Percentiles rank a stretch among this genome's conserved stretches.
Evolutionary conservation across 2,888 invertebrate species (phyloP).

Genomic region (Antheraea assamensis): DNA sequence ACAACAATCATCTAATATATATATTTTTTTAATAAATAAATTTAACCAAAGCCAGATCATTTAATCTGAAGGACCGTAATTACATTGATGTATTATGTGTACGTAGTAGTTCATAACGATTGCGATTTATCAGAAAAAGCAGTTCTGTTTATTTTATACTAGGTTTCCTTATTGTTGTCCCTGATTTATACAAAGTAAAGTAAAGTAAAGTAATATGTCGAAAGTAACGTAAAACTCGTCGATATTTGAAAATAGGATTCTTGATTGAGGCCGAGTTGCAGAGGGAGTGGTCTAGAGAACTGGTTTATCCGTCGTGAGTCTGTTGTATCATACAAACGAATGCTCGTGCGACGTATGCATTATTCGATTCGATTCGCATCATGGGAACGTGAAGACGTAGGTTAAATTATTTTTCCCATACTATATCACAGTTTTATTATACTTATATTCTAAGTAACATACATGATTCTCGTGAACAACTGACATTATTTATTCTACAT

Average conservation of each 20-base stretch:
- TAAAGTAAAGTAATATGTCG: too few relatives aligned
- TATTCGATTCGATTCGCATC: constrained; percentile 23
- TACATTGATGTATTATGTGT: too few relatives aligned
- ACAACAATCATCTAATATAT: too few relatives aligned
- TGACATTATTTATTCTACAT: too few relatives aligned
- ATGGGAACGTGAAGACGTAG: constrained; percentile 12
- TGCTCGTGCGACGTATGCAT: constrained; percentile 20
- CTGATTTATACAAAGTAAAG: too few relatives aligned
- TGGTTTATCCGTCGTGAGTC: constrained; percentile 15
- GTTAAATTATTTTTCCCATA: not conserved
- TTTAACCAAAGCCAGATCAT: too few relatives aligned
- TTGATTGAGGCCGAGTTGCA: not conserved
- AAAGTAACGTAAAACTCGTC: not conserved
- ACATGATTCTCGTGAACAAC: not conserved
- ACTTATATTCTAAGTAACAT: not conserved
- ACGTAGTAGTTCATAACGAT: too few relatives aligned
- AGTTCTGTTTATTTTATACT: too few relatives aligned
- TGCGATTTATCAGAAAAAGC: too few relatives aligned
- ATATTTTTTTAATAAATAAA: too few relatives aligned
- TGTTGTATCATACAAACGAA: constrained; percentile 24
- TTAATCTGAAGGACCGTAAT: too few relatives aligned
- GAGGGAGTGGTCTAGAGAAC: constrained; percentile 3
- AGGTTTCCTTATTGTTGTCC: too few relatives aligned
- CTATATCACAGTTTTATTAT: not conserved
- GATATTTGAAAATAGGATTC: constrained; percentile 9